Conservation (phyloP, 2,113 vertebrate species). For the Synodontis membranacea region DNA sequence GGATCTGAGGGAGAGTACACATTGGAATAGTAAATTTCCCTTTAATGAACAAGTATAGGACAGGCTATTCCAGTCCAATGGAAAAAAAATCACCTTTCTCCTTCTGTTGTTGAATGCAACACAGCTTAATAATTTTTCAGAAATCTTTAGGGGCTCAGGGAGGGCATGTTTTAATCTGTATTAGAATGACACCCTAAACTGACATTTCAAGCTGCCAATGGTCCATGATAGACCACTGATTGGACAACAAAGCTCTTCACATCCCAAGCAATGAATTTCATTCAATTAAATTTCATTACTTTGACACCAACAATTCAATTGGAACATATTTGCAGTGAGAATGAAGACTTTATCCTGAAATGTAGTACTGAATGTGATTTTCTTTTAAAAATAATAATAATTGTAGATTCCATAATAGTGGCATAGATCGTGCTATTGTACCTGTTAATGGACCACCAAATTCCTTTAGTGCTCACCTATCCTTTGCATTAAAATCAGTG, state of each 20-base stretch:
- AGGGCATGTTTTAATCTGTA: neutral
- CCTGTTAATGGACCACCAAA: neutral
- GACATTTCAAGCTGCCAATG: neutral
- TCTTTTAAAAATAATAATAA: neutral
- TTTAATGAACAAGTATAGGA: neutral
- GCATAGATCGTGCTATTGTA: neutral
- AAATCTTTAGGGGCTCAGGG: neutral
- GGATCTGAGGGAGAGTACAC: conserved; percentile 69
- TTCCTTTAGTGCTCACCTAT: neutral
- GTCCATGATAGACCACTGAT: neutral
- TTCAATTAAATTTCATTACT: neutral
- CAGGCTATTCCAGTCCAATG: neutral
- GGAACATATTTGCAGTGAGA: neutral
- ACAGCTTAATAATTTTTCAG: neutral
- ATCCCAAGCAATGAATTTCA: neutral
- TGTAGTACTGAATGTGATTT: neutral
- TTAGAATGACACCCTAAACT: neutral
- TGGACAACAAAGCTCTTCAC: neutral
- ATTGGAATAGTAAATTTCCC: neutral
- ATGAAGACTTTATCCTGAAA: neutral
- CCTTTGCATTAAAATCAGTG: neutral
- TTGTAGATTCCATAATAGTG: neutral
- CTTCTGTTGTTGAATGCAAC: neutral
- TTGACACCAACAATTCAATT: neutral
- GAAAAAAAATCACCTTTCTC: neutral